Conservation (phyloP, 2,888 invertebrate species). For the Melipona beecheii region DNA sequence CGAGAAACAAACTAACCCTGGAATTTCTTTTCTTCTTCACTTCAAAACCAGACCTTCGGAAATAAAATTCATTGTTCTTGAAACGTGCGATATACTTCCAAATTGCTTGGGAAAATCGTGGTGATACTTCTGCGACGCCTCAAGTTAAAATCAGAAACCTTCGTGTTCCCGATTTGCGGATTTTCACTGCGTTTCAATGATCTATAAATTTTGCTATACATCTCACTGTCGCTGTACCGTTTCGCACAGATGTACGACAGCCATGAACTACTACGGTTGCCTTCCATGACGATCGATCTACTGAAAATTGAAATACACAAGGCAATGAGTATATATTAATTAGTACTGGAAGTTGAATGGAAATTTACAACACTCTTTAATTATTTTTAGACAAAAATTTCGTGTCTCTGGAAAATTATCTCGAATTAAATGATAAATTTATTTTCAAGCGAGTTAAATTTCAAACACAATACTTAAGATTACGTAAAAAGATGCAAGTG, state of each 20-base stretch:
- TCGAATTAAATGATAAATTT: not conserved
- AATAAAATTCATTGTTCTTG: constrained; percentile 48
- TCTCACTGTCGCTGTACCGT: constrained; percentile 60
- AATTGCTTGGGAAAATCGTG: constrained; percentile 39
- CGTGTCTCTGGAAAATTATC: too few relatives aligned
- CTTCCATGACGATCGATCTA: constrained; percentile 38
- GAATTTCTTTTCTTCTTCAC: not conserved
- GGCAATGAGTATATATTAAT: not conserved
- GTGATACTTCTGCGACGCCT: constrained; percentile 38
- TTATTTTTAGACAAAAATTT: not conserved
- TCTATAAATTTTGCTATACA: constrained; percentile 42
- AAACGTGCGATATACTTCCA: constrained; percentile 22
- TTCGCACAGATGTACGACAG: constrained; percentile 44
- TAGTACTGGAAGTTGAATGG: not conserved
- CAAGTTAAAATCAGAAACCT: constrained; percentile 4
- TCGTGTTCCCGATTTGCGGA: not conserved
- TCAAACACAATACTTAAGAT: not conserved
- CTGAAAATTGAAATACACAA: constrained; percentile 2
- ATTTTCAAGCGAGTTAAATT: not conserved
- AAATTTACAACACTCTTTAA: not conserved
- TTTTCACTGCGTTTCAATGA: not conserved
- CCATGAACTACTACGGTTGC: constrained; percentile 37
- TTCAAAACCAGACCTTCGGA: not conserved
- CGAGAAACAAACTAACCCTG: constrained; percentile 16
- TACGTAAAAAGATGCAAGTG: rapidly evolving